Conservation (phyloP, 2,888 invertebrate species). For the Cetonia aurata region DNA sequence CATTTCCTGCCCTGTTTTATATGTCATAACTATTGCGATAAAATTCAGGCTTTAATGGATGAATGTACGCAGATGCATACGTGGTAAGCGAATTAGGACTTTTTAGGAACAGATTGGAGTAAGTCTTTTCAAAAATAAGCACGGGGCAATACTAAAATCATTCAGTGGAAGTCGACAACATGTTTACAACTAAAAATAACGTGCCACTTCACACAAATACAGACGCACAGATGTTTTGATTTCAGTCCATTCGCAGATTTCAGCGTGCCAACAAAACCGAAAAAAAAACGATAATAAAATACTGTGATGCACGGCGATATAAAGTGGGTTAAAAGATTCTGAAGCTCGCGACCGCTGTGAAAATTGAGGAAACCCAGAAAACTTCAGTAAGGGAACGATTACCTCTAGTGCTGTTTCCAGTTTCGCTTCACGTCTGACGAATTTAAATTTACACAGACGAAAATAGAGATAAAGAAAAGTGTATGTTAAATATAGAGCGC, state of each 20-base stretch:
- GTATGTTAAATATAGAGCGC: slow-evolving; percentile 34
- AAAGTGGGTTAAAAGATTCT: slow-evolving; percentile 32
- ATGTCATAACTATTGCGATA: background rate
- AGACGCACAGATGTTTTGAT: slow-evolving; percentile 40
- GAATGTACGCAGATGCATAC: background rate
- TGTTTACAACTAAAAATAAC: slow-evolving; percentile 46
- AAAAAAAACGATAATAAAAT: slow-evolving; percentile 19
- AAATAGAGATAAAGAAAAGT: slow-evolving; percentile 39
- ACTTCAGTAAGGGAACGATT: background rate
- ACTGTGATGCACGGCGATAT: slow-evolving; percentile 25
- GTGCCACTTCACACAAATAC: slow-evolving; percentile 38
- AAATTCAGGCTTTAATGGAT: background rate
- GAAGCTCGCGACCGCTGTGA: background rate
- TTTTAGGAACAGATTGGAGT: slow-evolving; percentile 1
- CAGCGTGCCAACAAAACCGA: slow-evolving; percentile 35
- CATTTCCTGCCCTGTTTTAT: background rate
- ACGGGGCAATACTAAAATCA: slow-evolving; percentile 27
- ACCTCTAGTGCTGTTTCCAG: slow-evolving; percentile 18
- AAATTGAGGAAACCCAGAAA: slow-evolving; percentile 18
- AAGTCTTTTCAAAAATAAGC: slow-evolving; percentile 31
- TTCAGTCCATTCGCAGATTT: slow-evolving; percentile 42
- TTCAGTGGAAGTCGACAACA: slow-evolving; percentile 42
- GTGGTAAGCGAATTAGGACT: background rate
- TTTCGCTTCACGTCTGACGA: slow-evolving; percentile 1
- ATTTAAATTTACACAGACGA: slow-evolving; percentile 22